Percentiles rank a stretch among this genome's conserved stretches.
phyloP scores from a whole-genome alignment of 2,888 invertebrate genomes.

The Nudaria mundana region DNA sequence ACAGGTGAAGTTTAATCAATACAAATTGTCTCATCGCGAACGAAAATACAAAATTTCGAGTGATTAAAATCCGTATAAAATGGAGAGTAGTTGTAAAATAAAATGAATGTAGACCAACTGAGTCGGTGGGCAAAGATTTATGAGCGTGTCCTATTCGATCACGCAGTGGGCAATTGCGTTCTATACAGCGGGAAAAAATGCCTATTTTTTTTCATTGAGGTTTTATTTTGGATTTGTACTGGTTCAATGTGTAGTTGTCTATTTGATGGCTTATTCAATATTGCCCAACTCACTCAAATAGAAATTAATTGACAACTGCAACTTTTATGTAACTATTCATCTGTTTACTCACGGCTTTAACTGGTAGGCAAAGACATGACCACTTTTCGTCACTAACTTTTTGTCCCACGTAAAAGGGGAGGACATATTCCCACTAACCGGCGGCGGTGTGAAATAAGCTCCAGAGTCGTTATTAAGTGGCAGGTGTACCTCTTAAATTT shows the following conservation, averaged over 20 bases:
- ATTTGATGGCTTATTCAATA: neutral
- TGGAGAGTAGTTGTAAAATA: conserved; percentile 8
- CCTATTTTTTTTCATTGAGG: neutral
- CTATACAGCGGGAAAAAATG: conserved; percentile 1
- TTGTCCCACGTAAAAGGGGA: too few species aligned
- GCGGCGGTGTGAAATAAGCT: too few species aligned
- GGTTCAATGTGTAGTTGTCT: neutral
- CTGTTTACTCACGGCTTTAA: too few species aligned
- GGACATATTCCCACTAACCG: too few species aligned
- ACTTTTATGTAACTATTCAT: too few species aligned
- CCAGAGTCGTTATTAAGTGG: too few species aligned
- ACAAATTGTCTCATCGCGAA: conserved; percentile 3
- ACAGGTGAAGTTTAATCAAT: conserved; percentile 4
- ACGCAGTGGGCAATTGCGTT: conserved; percentile 7
- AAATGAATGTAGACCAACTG: conserved; percentile 6
- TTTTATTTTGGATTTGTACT: conserved; percentile 2
- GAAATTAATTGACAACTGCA: too few species aligned
- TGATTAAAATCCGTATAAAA: conserved; percentile 11
- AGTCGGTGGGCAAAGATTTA: conserved; percentile 8
- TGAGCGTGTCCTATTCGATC: conserved; percentile 9
- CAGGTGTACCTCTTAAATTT: too few species aligned
- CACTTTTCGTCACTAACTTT: too few species aligned
- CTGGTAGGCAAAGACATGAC: too few species aligned
- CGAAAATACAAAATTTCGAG: conserved; percentile 7
- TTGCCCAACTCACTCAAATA: too few species aligned